Percentiles rank a stretch among this genome's conserved stretches.
phyloP scores from a whole-genome alignment of 2,113 vertebrate genomes.

The Scartelaos histophorus region DNA sequence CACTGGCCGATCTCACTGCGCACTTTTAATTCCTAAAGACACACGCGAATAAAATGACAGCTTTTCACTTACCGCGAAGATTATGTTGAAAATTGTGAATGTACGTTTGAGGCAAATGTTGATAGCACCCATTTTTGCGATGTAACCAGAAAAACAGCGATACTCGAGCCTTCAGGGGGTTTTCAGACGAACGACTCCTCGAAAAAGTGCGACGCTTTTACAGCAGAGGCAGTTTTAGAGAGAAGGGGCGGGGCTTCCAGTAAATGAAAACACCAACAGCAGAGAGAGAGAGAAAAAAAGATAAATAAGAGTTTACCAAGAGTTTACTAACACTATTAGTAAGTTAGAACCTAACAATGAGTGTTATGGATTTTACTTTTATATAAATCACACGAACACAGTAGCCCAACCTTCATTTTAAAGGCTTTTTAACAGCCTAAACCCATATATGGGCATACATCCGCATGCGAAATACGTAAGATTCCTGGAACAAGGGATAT shows the following conservation, averaged over 20 bases:
- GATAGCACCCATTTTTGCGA: constrained; percentile 34
- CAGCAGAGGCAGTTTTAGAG: background rate
- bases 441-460: background rate
- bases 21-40: constrained; percentile 13
- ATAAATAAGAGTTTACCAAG: background rate
- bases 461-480: background rate
- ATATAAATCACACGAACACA: background rate
- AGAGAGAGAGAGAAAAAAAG: too few species aligned
- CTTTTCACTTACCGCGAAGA: constrained; percentile 58
- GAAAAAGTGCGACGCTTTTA: background rate
- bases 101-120: constrained; percentile 44
- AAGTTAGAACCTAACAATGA: background rate
- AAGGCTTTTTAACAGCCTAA: background rate
- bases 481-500: background rate
- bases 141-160: background rate
- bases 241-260: constrained; percentile 2
- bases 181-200: background rate
- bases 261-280: background rate
- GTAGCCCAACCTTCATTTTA: background rate
- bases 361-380: background rate
- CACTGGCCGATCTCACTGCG: background rate
- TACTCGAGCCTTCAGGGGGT: background rate
- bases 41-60: background rate
- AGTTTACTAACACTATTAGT: background rate
- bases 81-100: constrained; percentile 57